These are phyloP conservation scores for Sinella curviseta DNA, from an alignment of 1,140 invertebrate genomes.

Conservation along the genomic window DNA sequence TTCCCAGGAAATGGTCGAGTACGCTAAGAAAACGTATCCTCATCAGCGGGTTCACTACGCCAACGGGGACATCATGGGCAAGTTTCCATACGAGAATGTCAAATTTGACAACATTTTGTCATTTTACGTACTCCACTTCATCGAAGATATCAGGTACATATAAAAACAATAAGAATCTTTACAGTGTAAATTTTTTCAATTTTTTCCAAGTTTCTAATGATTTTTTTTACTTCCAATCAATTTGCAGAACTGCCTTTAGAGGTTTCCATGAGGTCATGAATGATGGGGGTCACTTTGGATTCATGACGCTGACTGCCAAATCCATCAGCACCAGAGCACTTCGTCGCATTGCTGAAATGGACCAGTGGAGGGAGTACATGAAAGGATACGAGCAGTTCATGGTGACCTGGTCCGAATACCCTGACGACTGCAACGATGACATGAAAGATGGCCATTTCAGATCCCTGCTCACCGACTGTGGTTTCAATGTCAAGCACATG, in stretches of 20 bases:
- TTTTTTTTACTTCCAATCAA: neutral
- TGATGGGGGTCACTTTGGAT: neutral
- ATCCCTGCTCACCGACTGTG: neutral
- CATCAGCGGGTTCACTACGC: neutral
- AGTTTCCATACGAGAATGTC: conserved; percentile 12
- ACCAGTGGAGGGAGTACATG: neutral
- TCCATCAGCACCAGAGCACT: neutral
- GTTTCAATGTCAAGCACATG: neutral
- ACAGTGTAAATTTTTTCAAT: neutral
- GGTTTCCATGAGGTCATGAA: neutral
- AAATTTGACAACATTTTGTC: conserved; percentile 27
- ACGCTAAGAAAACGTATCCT: neutral
- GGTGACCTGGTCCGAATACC: neutral
- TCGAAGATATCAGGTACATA: neutral
- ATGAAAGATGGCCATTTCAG: neutral
- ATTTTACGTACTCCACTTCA: neutral
- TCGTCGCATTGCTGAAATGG: neutral
- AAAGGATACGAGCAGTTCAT: neutral
- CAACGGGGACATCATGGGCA: neutral
- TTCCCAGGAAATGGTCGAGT: neutral
- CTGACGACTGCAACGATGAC: neutral
- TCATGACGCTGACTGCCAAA: neutral
- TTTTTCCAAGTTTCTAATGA: neutral
- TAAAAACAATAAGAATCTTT: neutral
- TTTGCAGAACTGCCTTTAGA: neutral